Base-by-base conservation (phyloP, 2,113 vertebrate species). In the Malurus cyaneus region DNA sequence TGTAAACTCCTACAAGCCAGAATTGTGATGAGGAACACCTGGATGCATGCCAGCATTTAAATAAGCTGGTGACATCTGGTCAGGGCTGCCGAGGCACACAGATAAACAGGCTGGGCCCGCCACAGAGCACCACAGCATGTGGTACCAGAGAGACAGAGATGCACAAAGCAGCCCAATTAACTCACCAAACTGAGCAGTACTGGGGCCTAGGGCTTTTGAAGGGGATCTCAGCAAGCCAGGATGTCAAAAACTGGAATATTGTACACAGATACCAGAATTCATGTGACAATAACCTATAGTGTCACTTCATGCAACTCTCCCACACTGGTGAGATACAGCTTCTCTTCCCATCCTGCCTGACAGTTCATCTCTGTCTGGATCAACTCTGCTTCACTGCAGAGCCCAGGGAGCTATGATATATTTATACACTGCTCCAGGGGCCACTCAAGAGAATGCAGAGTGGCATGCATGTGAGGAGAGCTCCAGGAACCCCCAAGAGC, bases 51-150 rank as follows among this genome's bases (percentile, higher is more conserved):
- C 94, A 96, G 91, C 80, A 80, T 91, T 94, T 83, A 53, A 88
- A 95, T 86, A 62, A 92, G 86, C 77, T 46, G 82, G 76, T 95
- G 95, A 95, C 95, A 96, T 96, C 88, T 94, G 95, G 67, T 80
- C 85, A 70, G 88, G 79, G 88, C 86, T 82, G 80, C 79, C 0
- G 31, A 92, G 74, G 80, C 86, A 52, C 77, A 60, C 34, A 41
- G 76, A 92, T 81, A 74, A 92, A 90, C 91, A 94, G 86, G 60
- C 92, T 77, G 54, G 78, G 94, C 47, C 47, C 3, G 65, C 78
- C 54, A 3, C 85, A 36, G 74, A 86, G 95, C 67, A 39, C 72
- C 92, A 59, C 82, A 82, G 88, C 78, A 12, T 31, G 79, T 0
- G 1, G 71, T 16, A 71, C 86, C 28, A 36, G 57, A 28, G 64